A percentile compares a stretch with the other conserved stretches of the same genome.
Evolutionary conservation across 2,888 invertebrate genomes (phyloP).

Genomic region (Blastobasis adustella): DNA sequence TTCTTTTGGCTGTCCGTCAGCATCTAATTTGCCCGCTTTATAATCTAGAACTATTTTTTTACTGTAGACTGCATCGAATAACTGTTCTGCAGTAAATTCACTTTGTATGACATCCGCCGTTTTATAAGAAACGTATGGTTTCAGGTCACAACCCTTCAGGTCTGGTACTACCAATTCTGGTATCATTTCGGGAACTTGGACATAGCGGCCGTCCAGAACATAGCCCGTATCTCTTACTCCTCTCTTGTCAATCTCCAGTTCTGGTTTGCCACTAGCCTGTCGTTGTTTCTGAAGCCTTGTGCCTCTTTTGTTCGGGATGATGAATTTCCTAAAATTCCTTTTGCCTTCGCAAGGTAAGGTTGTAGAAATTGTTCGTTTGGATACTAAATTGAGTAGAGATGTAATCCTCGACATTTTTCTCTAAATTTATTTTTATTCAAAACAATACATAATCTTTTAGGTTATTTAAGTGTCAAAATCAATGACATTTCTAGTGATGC

Average conservation of each 20-base stretch:
- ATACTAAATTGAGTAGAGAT: conserved; percentile 40
- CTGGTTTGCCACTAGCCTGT: conserved; percentile 75
- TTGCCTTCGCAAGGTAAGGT: conserved; percentile 76
- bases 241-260: conserved; percentile 80
- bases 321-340: conserved; percentile 88
- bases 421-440: not conserved
- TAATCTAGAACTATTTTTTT: conserved; percentile 86
- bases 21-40: conserved; percentile 79
- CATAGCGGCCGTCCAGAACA: conserved; percentile 68
- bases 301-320: conserved; percentile 84
- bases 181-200: conserved; percentile 87
- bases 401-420: conserved; percentile 52
- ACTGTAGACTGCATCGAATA: conserved; percentile 88
- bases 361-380: conserved; percentile 51
- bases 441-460: conserved; percentile 12
- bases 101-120: conserved; percentile 83
- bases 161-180: conserved; percentile 96
- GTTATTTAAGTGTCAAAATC: conserved; percentile 19
- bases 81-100: conserved; percentile 87
- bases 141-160: conserved; percentile 86
- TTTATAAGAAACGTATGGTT: conserved; percentile 96
- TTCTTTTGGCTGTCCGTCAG: conserved; percentile 79
- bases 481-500: too few species aligned
- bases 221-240: conserved; percentile 82
- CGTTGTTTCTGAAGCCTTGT: conserved; percentile 77